These are phyloP conservation scores for Agrotis clavis DNA, from an alignment of 2,888 invertebrate genomes.

Conservation along the genomic window DNA sequence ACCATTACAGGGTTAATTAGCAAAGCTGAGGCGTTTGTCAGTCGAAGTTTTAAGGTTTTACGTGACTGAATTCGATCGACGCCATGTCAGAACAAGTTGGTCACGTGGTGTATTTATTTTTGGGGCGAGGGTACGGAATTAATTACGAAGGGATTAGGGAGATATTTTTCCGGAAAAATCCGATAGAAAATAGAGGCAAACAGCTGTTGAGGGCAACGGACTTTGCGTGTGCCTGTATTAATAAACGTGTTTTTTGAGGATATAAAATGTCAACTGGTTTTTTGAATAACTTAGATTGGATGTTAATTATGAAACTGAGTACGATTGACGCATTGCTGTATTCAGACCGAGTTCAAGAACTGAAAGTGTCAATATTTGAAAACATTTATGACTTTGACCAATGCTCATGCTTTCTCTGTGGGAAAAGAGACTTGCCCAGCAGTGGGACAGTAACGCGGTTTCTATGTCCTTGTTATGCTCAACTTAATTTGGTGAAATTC, in stretches of 20 bases:
- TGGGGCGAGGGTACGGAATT: constrained; percentile 62
- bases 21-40: constrained; percentile 82
- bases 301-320: not conserved
- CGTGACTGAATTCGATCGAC: constrained; percentile 77
- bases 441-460: not conserved
- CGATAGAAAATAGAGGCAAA: constrained; percentile 14
- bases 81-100: constrained; percentile 55
- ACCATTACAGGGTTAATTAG: constrained; percentile 88
- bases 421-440: too few species aligned
- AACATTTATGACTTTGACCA: not conserved
- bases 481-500: not conserved
- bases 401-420: too few species aligned
- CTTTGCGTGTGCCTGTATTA: constrained; percentile 2
- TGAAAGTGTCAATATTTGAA: not conserved
- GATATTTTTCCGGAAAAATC: constrained; percentile 44
- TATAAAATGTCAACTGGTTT: not conserved
- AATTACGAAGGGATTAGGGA: constrained; percentile 57
- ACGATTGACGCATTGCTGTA: not conserved
- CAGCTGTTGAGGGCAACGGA: constrained; percentile 19
- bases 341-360: not conserved
- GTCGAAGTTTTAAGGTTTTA: constrained; percentile 79
- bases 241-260: constrained; percentile 14
- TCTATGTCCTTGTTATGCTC: too few species aligned
- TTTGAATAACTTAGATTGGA: not conserved
- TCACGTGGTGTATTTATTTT: constrained; percentile 71